Percentiles rank a stretch among this genome's conserved stretches.
phyloP scores from a whole-genome alignment of 2,113 vertebrate species.

The Nycticryphes semicollaris region DNA sequence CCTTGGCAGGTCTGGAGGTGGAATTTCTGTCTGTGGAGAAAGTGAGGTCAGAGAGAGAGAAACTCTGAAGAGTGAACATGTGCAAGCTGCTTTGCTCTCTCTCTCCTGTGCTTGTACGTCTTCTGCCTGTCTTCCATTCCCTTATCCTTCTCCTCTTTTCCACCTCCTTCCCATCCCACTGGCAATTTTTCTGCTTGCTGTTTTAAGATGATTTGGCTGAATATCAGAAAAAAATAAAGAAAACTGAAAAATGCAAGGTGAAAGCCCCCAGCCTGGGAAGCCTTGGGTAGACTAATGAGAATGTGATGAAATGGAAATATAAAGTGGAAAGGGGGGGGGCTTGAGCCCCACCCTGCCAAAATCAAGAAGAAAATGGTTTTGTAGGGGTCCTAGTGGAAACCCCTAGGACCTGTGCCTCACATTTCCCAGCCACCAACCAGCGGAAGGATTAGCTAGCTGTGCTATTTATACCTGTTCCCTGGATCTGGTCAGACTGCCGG shows the following conservation, averaged over 20 bases:
- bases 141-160: not conserved
- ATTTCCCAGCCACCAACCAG: not conserved
- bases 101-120: not conserved
- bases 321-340: not conserved
- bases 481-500: not conserved
- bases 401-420: not conserved
- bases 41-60: slow-evolving; percentile 45
- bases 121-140: slow-evolving; percentile 8
- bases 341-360: not conserved
- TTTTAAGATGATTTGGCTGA: not conserved
- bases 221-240: not conserved
- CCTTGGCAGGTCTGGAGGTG: slow-evolving; percentile 3
- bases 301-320: not conserved
- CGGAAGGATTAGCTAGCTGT: not conserved
- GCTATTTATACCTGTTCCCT: not conserved
- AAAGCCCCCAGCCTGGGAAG: not conserved
- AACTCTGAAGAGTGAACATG: slow-evolving; percentile 5
- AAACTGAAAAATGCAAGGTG: not conserved
- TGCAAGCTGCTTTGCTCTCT: not conserved
- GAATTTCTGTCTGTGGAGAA: slow-evolving; percentile 54
- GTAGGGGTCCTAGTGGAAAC: slow-evolving; percentile 3
- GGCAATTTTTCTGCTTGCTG: not conserved
- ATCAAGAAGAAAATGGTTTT: not conserved
- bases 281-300: not conserved
- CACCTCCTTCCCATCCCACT: not conserved